phyloP scores from a whole-genome alignment of 2,888 invertebrate species.

The Argyresthia albistria region DNA sequence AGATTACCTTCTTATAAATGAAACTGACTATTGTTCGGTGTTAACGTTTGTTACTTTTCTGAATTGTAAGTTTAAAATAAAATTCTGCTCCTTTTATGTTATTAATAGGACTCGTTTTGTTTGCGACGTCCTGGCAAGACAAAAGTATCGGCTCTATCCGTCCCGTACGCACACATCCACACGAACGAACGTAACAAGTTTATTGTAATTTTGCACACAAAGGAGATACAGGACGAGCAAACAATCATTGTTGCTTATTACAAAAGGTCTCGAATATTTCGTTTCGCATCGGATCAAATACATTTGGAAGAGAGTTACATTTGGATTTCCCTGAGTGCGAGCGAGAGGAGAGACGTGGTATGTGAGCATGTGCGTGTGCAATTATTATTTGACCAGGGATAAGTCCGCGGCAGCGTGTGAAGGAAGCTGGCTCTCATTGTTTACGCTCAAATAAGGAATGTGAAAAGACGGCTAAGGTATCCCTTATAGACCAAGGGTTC shows the following conservation, averaged over 20 bases:
- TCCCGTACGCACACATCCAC: conserved; percentile 59
- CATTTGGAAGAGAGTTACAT: conserved; percentile 52
- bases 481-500: conserved; percentile 32
- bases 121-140: conserved; percentile 69
- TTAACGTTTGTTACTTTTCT: conserved; percentile 66
- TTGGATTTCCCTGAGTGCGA: conserved; percentile 38
- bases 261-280: conserved; percentile 69
- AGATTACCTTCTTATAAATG: conserved; percentile 70
- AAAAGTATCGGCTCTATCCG: conserved; percentile 66
- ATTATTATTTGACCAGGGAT: conserved; percentile 72
- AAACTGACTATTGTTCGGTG: conserved; percentile 62
- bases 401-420: conserved; percentile 68
- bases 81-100: conserved; percentile 70
- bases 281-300: conserved; percentile 69
- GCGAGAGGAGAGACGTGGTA: conserved; percentile 29
- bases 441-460: conserved; percentile 68
- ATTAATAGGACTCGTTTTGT: conserved; percentile 67
- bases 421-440: conserved; percentile 64
- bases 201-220: conserved; percentile 72
- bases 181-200: conserved; percentile 61
- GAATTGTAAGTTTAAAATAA: conserved; percentile 70
- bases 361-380: conserved; percentile 51
- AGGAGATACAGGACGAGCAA: conserved; percentile 67
- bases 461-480: conserved; percentile 46
- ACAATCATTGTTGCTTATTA: conserved; percentile 73